phyloP scores from a whole-genome alignment of 1,140 invertebrate species.

The Plectrocnemia conspersa region DNA sequence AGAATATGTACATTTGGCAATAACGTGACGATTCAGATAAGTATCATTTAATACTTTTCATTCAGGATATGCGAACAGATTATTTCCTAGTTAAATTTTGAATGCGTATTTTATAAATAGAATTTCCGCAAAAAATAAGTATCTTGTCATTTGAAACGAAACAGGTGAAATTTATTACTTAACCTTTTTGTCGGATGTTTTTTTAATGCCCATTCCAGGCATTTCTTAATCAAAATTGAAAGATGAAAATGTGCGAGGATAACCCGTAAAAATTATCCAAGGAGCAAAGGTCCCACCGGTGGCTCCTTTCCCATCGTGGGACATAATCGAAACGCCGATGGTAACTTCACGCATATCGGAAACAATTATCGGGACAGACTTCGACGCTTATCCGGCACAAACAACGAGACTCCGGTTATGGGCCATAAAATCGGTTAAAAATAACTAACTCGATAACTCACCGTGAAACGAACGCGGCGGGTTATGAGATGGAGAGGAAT shows the following conservation, averaged over 20 bases:
- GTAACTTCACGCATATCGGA: constrained; percentile 30
- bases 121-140: too few species aligned
- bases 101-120: too few species aligned
- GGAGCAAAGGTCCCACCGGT: constrained; percentile 11
- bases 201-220: background rate
- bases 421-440: constrained; percentile 31
- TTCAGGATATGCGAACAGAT: too few species aligned
- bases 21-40: too few species aligned
- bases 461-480: constrained; percentile 23
- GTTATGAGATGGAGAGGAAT: too few species aligned
- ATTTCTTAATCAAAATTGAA: background rate
- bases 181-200: too few species aligned
- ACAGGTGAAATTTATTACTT: too few species aligned
- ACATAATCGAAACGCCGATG: constrained; percentile 26
- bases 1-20: too few species aligned
- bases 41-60: too few species aligned
- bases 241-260: background rate
- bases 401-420: constrained; percentile 21
- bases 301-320: constrained; percentile 10
- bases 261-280: constrained; percentile 2
- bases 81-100: too few species aligned
- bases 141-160: too few species aligned
- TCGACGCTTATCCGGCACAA: background rate
- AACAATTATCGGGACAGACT: constrained; percentile 21
- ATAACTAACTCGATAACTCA: constrained; percentile 28